phyloP scores from a whole-genome alignment of 2,888 invertebrate species.

The Drosophila pullipes region DNA sequence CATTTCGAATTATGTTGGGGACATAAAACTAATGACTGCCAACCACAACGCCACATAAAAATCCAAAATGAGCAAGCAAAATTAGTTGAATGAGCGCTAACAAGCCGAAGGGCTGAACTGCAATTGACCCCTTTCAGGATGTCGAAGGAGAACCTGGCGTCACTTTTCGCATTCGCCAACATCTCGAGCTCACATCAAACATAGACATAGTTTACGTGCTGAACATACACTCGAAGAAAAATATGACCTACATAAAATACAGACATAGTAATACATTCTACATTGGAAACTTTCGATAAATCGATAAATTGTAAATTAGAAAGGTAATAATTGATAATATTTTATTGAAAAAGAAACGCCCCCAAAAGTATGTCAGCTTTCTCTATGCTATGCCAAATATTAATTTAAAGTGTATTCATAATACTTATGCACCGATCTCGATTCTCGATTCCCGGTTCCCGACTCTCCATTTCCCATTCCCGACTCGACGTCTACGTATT shows the following conservation, averaged over 20 bases:
- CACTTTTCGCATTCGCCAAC: constrained; percentile 34
- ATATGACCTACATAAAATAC: neutral
- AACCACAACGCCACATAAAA: constrained; percentile 30
- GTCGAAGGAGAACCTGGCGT: constrained; percentile 51
- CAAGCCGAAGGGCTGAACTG: constrained; percentile 45
- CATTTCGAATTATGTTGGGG: constrained; percentile 57
- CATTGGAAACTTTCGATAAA: neutral
- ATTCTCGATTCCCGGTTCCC: constrained; percentile 13
- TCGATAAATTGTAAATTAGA: neutral
- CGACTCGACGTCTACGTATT: constrained; percentile 53
- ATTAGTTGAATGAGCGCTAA: constrained; percentile 35
- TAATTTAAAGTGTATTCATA: constrained; percentile 40
- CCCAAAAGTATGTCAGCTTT: neutral
- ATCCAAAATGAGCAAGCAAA: constrained; percentile 46
- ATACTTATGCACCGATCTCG: constrained; percentile 30
- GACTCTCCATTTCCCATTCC: constrained; percentile 15
- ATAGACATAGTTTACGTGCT: constrained; percentile 28
- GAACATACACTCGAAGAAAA: constrained; percentile 3
- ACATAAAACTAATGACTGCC: constrained; percentile 74
- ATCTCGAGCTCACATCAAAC: constrained; percentile 1
- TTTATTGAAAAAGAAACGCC: neutral
- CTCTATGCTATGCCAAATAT: neutral
- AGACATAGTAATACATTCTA: neutral
- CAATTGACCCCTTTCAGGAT: constrained; percentile 71
- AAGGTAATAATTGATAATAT: neutral